A percentile compares a stretch with the other conserved stretches of the same genome.
Evolutionary conservation across 2,113 vertebrate species (phyloP).

Genomic region (Prunella fulvescens): DNA sequence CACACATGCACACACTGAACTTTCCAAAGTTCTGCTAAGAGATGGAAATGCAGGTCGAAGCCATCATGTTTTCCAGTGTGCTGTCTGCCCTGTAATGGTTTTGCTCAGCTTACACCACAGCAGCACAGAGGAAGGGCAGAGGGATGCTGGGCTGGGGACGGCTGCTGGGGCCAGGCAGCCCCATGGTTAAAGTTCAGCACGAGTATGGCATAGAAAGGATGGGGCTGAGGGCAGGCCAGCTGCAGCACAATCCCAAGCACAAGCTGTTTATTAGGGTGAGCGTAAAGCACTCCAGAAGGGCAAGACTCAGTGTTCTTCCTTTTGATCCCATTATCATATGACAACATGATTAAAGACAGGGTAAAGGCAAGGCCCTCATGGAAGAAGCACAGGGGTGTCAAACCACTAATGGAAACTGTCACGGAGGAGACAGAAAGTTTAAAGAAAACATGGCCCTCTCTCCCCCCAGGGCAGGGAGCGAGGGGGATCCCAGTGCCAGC

Average conservation of each 20-base stretch:
- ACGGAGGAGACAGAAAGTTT: slow-evolving; percentile 39
- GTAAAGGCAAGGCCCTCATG: slow-evolving; percentile 45
- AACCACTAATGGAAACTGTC: slow-evolving; percentile 68
- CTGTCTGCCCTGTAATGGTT: not conserved
- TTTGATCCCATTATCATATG: slow-evolving; percentile 67
- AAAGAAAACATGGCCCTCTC: slow-evolving; percentile 33
- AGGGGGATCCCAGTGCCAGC: not conserved
- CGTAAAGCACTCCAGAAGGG: slow-evolving; percentile 48
- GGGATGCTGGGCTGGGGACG: not conserved
- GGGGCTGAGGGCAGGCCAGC: slow-evolving; percentile 23
- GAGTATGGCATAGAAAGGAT: not conserved
- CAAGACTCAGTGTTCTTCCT: slow-evolving; percentile 42
- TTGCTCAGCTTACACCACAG: not conserved
- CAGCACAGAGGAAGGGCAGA: not conserved
- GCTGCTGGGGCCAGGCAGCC: not conserved
- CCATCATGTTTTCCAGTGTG: not conserved
- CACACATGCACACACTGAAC: not conserved
- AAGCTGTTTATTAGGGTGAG: slow-evolving; percentile 58
- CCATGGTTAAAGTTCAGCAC: not conserved
- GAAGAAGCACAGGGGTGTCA: slow-evolving; percentile 63
- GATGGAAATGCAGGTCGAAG: not conserved
- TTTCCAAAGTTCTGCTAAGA: not conserved
- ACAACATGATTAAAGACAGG: slow-evolving; percentile 66
- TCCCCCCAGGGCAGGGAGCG: not conserved
- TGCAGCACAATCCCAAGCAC: slow-evolving; percentile 51